Percentiles rank a stretch among this genome's conserved stretches.
phyloP scores from a whole-genome alignment of 1,140 invertebrate genomes.

The Penaeus vannamei region DNA sequence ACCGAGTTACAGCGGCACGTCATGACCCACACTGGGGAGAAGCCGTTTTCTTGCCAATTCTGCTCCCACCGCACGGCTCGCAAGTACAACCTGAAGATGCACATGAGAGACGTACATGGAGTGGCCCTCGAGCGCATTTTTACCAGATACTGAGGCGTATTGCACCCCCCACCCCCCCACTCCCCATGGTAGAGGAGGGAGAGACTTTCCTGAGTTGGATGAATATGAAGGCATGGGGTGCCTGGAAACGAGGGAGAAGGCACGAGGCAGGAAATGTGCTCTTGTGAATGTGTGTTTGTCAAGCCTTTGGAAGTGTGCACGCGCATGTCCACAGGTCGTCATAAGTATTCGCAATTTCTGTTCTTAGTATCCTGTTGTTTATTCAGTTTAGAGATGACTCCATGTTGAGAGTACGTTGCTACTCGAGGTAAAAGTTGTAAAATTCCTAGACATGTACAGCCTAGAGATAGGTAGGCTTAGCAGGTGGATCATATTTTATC shows the following conservation, averaged over 20 bases:
- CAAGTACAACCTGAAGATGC: conserved; percentile 69
- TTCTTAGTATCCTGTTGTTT: too few species aligned
- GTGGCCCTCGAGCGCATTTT: conserved; percentile 49
- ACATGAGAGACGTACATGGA: conserved; percentile 57
- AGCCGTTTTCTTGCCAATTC: conserved; percentile 77
- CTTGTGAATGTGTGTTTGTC: too few species aligned
- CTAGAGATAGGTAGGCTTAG: too few species aligned
- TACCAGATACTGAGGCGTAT: conserved; percentile 42
- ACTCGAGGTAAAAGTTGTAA: too few species aligned
- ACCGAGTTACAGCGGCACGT: conserved; percentile 60
- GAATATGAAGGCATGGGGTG: neutral
- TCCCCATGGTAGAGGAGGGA: neutral
- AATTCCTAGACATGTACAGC: too few species aligned
- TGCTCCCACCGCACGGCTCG: conserved; percentile 78
- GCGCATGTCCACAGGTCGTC: too few species aligned
- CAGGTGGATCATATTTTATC: too few species aligned
- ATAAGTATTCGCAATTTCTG: too few species aligned
- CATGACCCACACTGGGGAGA: conserved; percentile 62
- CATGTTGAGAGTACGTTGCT: too few species aligned
- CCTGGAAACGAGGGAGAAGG: neutral
- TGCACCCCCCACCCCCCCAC: too few species aligned
- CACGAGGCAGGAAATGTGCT: neutral
- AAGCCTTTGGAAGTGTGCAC: too few species aligned
- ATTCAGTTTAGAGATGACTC: too few species aligned
- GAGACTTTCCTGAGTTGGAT: neutral